phyloP scores from a whole-genome alignment of 2,113 vertebrate genomes.

The Bucco capensis region DNA sequence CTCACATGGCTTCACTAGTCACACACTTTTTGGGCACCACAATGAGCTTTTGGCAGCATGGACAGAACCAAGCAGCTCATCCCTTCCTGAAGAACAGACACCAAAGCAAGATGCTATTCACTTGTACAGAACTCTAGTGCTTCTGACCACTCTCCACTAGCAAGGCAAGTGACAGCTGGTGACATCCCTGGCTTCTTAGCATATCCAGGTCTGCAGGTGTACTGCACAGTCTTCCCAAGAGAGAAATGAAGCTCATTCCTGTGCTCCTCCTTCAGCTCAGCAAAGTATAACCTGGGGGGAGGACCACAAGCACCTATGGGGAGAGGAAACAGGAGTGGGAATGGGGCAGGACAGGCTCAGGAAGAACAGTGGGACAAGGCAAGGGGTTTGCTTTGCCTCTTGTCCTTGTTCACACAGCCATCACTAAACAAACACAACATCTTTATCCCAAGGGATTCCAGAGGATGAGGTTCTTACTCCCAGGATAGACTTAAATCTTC shows the following conservation, averaged over 20 bases:
- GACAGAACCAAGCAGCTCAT: slow-evolving; percentile 32
- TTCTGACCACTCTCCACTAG: slow-evolving; percentile 59
- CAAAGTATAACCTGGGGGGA: slow-evolving; percentile 50
- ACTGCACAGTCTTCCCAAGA: slow-evolving; percentile 58
- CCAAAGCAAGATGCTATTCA: slow-evolving; percentile 65
- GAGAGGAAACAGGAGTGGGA: slow-evolving; percentile 31
- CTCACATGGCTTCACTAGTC: slow-evolving; percentile 62
- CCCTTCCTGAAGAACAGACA: background rate
- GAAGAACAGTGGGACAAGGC: background rate
- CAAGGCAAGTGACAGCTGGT: slow-evolving; percentile 49
- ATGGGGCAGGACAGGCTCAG: background rate
- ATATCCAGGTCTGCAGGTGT: slow-evolving; percentile 64
- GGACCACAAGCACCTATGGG: slow-evolving; percentile 55
- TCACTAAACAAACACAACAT: background rate
- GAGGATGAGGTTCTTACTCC: background rate
- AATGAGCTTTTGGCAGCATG: background rate
- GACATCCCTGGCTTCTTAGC: background rate
- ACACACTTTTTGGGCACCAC: background rate
- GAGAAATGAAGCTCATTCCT: slow-evolving; percentile 46
- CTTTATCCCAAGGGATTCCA: background rate
- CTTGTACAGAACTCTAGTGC: slow-evolving; percentile 59
- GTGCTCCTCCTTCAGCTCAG: slow-evolving; percentile 49
- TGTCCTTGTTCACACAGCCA: background rate
- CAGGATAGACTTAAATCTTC: background rate
- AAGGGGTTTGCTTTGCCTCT: background rate